Percentiles rank a stretch among this genome's conserved stretches.
Conservation (phyloP, 2,113 vertebrate genomes). For the Zosterops japonicus region DNA sequence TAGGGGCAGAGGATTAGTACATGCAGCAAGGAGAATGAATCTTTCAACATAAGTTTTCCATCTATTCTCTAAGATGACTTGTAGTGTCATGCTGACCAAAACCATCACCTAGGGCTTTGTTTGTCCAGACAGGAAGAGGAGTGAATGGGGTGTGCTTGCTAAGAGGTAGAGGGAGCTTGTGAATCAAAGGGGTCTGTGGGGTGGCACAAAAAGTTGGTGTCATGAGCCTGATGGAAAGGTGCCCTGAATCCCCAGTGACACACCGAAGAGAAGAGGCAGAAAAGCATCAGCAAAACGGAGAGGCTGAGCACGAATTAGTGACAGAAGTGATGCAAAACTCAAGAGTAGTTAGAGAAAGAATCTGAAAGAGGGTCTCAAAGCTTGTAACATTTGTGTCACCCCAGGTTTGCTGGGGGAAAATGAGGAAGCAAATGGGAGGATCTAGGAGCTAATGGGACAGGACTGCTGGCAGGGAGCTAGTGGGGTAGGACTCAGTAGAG, state of each 20-base stretch:
- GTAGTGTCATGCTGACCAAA: background rate
- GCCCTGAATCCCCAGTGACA: background rate
- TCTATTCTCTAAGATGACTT: background rate
- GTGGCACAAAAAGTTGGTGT: background rate
- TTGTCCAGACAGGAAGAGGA: background rate
- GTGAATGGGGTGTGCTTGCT: background rate
- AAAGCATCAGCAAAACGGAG: background rate
- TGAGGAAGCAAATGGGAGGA: background rate
- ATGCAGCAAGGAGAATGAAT: background rate
- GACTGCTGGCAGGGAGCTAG: background rate
- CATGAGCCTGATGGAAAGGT: background rate
- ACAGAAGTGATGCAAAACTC: background rate
- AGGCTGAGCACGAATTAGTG: background rate
- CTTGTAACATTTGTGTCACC: background rate
- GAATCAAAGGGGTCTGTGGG: background rate
- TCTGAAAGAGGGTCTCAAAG: background rate
- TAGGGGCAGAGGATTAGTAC: background rate
- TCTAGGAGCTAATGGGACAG: background rate
- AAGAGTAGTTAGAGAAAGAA: background rate
- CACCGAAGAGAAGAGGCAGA: background rate
- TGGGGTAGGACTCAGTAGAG: background rate
- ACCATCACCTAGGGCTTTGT: background rate
- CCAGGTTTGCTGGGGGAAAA: background rate
- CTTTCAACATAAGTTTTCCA: background rate
- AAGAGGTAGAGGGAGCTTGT: background rate